Evolutionary conservation across 2,888 invertebrate species (phyloP), one percentile per base, ranked within the genome.

Genomic region (Mesopsocus fuscifrons): DNA sequence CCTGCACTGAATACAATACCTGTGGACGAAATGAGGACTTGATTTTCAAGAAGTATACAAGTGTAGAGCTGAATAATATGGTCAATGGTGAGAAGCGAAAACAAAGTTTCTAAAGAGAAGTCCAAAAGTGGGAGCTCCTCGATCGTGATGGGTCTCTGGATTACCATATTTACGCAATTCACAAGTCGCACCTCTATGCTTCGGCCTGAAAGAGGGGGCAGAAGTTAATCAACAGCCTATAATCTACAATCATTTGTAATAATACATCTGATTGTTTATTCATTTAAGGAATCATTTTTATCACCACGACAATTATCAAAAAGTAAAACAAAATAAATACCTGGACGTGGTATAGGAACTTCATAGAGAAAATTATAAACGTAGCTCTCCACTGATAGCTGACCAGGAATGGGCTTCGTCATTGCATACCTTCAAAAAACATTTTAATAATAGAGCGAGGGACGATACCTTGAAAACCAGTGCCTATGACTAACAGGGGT

Each of bases 341-440:
- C 94, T 2, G 85, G 76, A 44, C 80, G 71, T 33, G 95, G 95
- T 52, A 91, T 70, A 55, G 81, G 82, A 45, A 95, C 85, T 67
- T 95, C 92, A 64, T 91, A 89, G 41, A 97, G 69, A 50, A 95
- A 69, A 65, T 94, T 94, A 64, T 89, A 94, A 8, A 97, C 85
- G 64, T 88, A 91, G 46, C 88, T 85, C 65, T 95, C 95, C 44
- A 94, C 68, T 52, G 88, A 83, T 20, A 83, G 67, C 2, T 48
- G 46, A 35, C 79, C 72, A 41, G 78, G 74, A 9, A 51, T 51
- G 30, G n/a, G 2, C 11, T 42, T 41, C 13, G 33, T 38, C 41
- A 44, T 44, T 61, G 80, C 72, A 66, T 81, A 81, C 62, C 81
- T 79, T 18, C 18, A 41, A 17, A 34, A n/a, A 42, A n/a, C 35